A percentile compares a stretch with the other conserved stretches of the same genome.
phyloP scores from a whole-genome alignment of 2,797 vertebrate genomes.

The Borostomias antarcticus region DNA sequence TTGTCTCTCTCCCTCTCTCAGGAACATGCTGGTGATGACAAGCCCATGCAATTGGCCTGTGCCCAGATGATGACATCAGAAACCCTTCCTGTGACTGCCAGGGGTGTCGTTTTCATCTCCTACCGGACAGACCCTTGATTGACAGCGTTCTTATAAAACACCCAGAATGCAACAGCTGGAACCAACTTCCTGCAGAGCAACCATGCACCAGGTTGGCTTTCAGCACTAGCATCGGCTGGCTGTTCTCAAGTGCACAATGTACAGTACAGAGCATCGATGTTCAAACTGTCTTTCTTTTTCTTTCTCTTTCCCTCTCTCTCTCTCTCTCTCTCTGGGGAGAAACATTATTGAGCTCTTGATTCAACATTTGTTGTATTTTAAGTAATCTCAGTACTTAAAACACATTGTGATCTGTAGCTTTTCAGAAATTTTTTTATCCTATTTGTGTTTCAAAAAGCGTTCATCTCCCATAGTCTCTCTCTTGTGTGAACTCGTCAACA shows the following conservation, averaged over 20 bases:
- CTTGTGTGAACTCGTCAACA: no score
- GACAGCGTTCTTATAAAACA: neutral
- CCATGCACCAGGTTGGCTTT: neutral
- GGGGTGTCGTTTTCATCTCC: conserved; percentile 3
- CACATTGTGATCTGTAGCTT: no score
- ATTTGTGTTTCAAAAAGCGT: no score
- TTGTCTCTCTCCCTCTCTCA: no score
- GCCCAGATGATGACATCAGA: conserved; percentile 3
- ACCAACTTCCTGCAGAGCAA: neutral
- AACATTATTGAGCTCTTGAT: neutral
- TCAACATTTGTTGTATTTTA: neutral
- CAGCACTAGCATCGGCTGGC: no score
- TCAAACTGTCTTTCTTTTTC: no score
- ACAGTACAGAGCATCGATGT: no score
- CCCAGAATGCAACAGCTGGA: conserved; percentile 12
- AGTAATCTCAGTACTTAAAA: neutral
- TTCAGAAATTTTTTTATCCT: no score
- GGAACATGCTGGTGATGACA: no score
- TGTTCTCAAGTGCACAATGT: no score
- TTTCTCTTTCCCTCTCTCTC: neutral
- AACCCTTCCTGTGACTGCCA: neutral
- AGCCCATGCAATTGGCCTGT: no score
- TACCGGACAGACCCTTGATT: neutral
- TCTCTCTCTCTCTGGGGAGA: neutral
- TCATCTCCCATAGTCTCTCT: no score